Conservation (phyloP, 2,888 invertebrate species). For the Onchidella celtica region DNA sequence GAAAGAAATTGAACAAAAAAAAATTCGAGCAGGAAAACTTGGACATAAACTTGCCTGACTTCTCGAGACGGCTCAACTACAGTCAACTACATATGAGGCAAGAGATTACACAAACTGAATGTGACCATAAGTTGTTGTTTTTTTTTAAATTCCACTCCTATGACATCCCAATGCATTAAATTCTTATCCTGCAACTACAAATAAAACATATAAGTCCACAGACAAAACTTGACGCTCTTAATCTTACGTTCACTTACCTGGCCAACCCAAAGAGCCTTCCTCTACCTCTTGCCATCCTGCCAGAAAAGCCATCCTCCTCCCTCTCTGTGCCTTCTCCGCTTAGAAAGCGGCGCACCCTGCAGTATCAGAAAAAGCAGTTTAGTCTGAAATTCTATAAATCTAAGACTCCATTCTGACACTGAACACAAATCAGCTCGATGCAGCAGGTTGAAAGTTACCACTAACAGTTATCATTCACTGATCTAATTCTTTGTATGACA, state of each 20-base stretch:
- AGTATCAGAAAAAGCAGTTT: too few relatives aligned
- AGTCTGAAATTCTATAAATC: not conserved
- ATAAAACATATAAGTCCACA: too few relatives aligned
- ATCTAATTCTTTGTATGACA: conserved; percentile 11
- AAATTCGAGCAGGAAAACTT: too few relatives aligned
- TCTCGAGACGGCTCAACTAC: too few relatives aligned
- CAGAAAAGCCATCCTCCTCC: conserved; percentile 36
- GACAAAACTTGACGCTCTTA: too few relatives aligned
- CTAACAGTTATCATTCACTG: not conserved
- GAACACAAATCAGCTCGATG: not conserved
- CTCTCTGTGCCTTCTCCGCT: conserved; percentile 36
- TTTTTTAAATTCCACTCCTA: too few relatives aligned
- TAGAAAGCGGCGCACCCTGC: conserved; percentile 30
- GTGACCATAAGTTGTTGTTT: too few relatives aligned
- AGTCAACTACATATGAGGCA: too few relatives aligned
- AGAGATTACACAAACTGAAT: too few relatives aligned
- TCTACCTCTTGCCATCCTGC: conserved; percentile 61
- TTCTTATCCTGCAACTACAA: too few relatives aligned
- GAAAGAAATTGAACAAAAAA: conserved; percentile 48
- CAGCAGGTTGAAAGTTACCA: not conserved
- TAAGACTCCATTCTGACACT: not conserved
- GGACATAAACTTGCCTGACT: too few relatives aligned
- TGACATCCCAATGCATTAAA: too few relatives aligned
- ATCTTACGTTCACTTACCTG: conserved; percentile 59
- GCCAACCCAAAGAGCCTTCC: conserved; percentile 64